Evolutionary conservation across 2,113 vertebrate genomes (phyloP).

Genomic region (Solea solea): DNA sequence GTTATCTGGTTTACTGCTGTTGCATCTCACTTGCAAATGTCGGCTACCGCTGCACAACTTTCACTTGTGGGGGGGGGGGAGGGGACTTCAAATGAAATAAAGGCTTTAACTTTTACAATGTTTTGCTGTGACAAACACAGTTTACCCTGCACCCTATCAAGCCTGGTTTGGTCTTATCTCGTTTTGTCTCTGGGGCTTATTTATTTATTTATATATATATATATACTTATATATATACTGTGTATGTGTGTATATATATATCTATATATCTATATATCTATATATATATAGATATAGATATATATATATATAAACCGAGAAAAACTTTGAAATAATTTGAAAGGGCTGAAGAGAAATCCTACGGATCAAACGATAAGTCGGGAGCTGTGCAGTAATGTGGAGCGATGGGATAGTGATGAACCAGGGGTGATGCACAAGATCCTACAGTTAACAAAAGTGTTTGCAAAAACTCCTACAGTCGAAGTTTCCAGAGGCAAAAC

Average conservation of each 20-base stretch:
- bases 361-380: not conserved
- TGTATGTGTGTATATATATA: too few relatives aligned
- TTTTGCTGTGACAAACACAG: slow-evolving; percentile 25
- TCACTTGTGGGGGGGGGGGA: not conserved
- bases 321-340: slow-evolving; percentile 15
- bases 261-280: too few relatives aligned
- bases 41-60: not conserved
- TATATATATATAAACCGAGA: slow-evolving; percentile 7
- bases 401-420: slow-evolving; percentile 15
- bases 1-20: slow-evolving; percentile 9
- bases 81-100: slow-evolving; percentile 17
- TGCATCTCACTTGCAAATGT: slow-evolving; percentile 21
- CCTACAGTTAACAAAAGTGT: not conserved
- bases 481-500: slow-evolving; percentile 40
- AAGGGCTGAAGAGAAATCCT: not conserved
- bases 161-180: slow-evolving; percentile 32
- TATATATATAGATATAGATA: not conserved
- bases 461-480: not conserved
- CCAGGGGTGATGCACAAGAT: slow-evolving; percentile 13
- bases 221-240: not conserved
- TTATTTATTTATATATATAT: not conserved
- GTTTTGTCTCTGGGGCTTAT: slow-evolving; percentile 39
- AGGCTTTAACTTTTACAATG: not conserved
- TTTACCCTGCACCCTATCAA: slow-evolving; percentile 6
- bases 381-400: not conserved